Percentiles rank a stretch among this genome's conserved stretches.
Evolutionary conservation across 2,113 vertebrate species (phyloP).

Genomic region (Callithrix jacchus): DNA sequence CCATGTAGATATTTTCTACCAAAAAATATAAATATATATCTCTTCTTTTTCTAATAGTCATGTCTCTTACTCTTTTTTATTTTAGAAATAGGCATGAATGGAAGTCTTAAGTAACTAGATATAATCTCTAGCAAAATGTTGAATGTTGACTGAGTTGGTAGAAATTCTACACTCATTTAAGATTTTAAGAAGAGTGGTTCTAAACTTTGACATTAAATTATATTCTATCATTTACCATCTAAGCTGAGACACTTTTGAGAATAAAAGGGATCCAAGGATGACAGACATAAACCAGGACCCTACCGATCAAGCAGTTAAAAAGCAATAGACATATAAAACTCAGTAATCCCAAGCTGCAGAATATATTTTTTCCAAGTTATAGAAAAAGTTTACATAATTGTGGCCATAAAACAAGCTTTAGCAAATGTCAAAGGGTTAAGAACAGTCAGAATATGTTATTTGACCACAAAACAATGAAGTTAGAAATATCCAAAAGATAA

Average conservation of each 20-base stretch:
- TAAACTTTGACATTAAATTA: slow-evolving; percentile 21
- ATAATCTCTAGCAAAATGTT: background rate
- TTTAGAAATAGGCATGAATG: background rate
- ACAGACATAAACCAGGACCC: background rate
- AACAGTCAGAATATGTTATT: background rate
- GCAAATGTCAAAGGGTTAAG: slow-evolving; percentile 9
- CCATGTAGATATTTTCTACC: background rate
- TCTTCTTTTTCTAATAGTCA: background rate
- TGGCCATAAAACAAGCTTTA: slow-evolving; percentile 15
- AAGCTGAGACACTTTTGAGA: background rate
- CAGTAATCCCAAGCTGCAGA: background rate
- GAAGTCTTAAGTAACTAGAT: slow-evolving; percentile 1
- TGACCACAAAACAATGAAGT: slow-evolving; percentile 26
- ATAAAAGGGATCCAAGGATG: background rate
- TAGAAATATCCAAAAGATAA: slow-evolving; percentile 1
- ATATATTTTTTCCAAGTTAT: slow-evolving; percentile 8
- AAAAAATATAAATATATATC: background rate
- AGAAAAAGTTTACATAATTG: background rate
- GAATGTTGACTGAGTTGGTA: background rate
- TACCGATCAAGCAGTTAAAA: slow-evolving; percentile 24
- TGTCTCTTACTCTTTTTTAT: background rate
- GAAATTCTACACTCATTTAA: background rate
- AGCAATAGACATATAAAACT: background rate
- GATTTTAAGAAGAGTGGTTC: background rate
- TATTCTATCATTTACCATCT: background rate